Evolutionary conservation across 2,888 invertebrate genomes (phyloP), one percentile per base, ranked within the genome.

Genomic region (Kuschelorhynchus macadamiae): DNA sequence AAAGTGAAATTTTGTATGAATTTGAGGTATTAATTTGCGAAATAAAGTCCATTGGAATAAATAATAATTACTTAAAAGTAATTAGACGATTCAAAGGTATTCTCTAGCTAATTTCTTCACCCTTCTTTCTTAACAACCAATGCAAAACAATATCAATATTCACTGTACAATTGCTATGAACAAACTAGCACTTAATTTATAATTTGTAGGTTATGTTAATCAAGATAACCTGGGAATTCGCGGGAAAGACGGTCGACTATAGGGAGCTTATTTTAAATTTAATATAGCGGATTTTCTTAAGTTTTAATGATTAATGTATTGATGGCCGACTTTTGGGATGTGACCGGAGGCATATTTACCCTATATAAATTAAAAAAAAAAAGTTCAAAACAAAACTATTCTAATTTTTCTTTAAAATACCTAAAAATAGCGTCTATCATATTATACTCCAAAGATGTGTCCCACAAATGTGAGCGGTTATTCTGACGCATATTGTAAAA

Each of bases 281-380:
- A 46, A 46, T 17, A 46, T 46, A 46, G 18, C 17, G 18, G 46
- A 49, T 49, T 49, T 49, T 49, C 16, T 44, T 41, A 41, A 11
- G 8, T 41, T 41, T 7, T 49, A 20, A 12, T n/a, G 20, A 49
- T 20, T 49, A 16, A 49, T 49, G 12, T 49, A 20, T 49, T 49
- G 49, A 49, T 49, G 49, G 49, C 49, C 25, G 49, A 49, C 49
- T 49, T 21, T 49, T 49, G 49, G 21, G 12, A 25, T 49, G 49
- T 49, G 20, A 25, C 20, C 49, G 20, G 49, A 49, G 21, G 49
- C 49, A 49, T 3, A 49, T 20, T 21, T 25, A 49, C 49, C 25
- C 25, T 25, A 25, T 25, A 25, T 5, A 25, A 25, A 25, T n/a
- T n/a, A n/a, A n/a, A n/a, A n/a, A n/a, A n/a, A n/a, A n/a, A n/a